Evolutionary conservation across 1,140 invertebrate genomes (phyloP), one percentile per base, ranked within the genome.

Genomic region (Formica exsecta): DNA sequence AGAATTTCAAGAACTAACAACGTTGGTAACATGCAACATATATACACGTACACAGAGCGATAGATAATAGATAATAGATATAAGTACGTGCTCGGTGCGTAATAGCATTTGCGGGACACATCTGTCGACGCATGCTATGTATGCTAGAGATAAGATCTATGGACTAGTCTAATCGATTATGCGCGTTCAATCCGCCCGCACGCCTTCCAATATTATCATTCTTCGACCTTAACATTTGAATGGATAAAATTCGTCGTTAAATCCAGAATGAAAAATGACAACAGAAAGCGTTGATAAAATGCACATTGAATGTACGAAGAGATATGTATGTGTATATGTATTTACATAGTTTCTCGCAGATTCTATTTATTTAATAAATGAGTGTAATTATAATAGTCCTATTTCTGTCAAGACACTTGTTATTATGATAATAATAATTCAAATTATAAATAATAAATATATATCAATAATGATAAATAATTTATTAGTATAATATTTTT

Each of bases 91-190:
- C 44, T 70, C 13, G 54, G 65, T 59, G 44, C 57, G 54, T 87
- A 87, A 87, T 68, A 87, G 86, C 68, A 76, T 74, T 88, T 88
- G 70, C 76, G 25, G 25, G 41, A 38, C 76, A 73, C 87, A 87
- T 88, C 87, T 88, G 87, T 88, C 86, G 75, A 80, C 57, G 87
- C 64, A 29, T 19, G 70, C 57, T 81, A 71, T 57, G 66, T 51
- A 41, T 61, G 16, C 25, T 38, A 32, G 65, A 88, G 85, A 83
- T 84, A 80, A 88, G 87, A 71, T 38, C 36, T 70, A 32, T 25
- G 38, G 87, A 88, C 81, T 86, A 86, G 54, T 74, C 65, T 59
- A 9, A 83, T 88, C 66, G 84, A 87, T 87, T 85, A 68, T 68
- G 71, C 38, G 48, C 61, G 36, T 70, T 86, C 36, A 41, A 61